phyloP scores from a whole-genome alignment of 2,888 invertebrate species.

The Xestoiulus laeticollis region DNA sequence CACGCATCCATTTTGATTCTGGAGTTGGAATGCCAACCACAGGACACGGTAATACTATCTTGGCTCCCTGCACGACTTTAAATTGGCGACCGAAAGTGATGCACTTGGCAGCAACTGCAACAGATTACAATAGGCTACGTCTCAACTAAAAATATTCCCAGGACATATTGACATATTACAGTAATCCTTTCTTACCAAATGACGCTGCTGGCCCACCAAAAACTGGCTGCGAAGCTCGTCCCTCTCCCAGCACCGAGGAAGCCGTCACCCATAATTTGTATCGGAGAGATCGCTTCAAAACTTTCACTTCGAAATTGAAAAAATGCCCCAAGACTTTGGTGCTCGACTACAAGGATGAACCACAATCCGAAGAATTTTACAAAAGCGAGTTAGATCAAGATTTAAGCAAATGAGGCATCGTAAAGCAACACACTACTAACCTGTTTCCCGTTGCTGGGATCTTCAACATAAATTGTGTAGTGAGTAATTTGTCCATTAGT shows the following conservation, averaged over 20 bases:
- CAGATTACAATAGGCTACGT: neutral
- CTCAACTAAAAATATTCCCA: neutral
- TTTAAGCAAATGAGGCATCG: no score
- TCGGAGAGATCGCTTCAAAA: slow-evolving; percentile 60
- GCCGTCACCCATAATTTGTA: slow-evolving; percentile 64
- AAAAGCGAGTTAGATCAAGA: slow-evolving; percentile 30
- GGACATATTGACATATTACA: neutral
- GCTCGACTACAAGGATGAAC: slow-evolving; percentile 47
- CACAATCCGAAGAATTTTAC: slow-evolving; percentile 46
- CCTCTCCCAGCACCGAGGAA: slow-evolving; percentile 63
- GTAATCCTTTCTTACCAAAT: slow-evolving; percentile 24
- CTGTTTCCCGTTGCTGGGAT: slow-evolving; percentile 54
- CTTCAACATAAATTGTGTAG: slow-evolving; percentile 62
- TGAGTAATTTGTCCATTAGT: slow-evolving; percentile 63
- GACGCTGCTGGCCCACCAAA: slow-evolving; percentile 52
- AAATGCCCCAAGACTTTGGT: slow-evolving; percentile 52
- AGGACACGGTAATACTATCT: slow-evolving; percentile 50
- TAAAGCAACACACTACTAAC: slow-evolving; percentile 52
- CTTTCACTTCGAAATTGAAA: slow-evolving; percentile 59
- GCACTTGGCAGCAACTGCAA: slow-evolving; percentile 52
- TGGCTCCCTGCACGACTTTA: slow-evolving; percentile 47
- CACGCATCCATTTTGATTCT: slow-evolving; percentile 45
- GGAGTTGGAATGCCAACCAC: slow-evolving; percentile 50
- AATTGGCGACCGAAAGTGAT: slow-evolving; percentile 47
- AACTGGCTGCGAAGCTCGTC: slow-evolving; percentile 60